phyloP scores from a whole-genome alignment of 1,140 invertebrate genomes.

The Pinna nobilis region DNA sequence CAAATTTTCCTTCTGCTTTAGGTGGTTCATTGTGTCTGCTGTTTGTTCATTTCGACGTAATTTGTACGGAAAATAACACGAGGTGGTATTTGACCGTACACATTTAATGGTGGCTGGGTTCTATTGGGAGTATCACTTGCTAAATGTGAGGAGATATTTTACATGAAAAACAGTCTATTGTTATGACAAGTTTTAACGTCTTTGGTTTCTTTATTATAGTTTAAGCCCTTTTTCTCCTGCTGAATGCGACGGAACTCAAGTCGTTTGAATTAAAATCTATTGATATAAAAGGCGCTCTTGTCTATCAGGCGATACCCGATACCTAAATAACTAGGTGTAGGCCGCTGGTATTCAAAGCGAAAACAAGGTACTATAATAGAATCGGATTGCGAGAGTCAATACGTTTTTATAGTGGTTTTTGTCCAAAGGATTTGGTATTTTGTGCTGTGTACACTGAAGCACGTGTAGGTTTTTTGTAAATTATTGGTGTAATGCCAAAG shows the following conservation, averaged over 20 bases:
- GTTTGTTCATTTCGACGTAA: background rate
- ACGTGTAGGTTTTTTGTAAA: background rate
- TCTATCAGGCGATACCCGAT: conserved; percentile 8
- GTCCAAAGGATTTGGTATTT: background rate
- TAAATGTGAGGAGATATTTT: conserved; percentile 9
- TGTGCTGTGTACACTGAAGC: background rate
- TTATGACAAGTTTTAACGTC: background rate
- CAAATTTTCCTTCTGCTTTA: background rate
- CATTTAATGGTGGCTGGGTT: background rate
- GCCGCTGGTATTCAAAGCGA: conserved; percentile 9
- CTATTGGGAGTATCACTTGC: conserved; percentile 10
- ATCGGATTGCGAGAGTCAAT: conserved; percentile 3
- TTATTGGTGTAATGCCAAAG: background rate
- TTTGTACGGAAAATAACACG: background rate
- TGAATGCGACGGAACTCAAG: conserved; percentile 10
- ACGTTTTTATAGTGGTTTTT: conserved; percentile 3
- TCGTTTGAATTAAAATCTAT: conserved; percentile 29
- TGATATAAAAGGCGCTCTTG: conserved; percentile 20
- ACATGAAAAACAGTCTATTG: conserved; percentile 1
- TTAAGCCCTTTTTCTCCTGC: conserved; percentile 14
- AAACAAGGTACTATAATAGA: conserved; percentile 16
- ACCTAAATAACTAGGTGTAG: conserved; percentile 17
- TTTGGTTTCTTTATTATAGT: conserved; percentile 21
- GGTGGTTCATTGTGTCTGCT: background rate
- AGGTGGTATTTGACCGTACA: background rate